Evolutionary conservation across 2,113 vertebrate genomes (phyloP).

Genomic region (Zosterops borbonicus): DNA sequence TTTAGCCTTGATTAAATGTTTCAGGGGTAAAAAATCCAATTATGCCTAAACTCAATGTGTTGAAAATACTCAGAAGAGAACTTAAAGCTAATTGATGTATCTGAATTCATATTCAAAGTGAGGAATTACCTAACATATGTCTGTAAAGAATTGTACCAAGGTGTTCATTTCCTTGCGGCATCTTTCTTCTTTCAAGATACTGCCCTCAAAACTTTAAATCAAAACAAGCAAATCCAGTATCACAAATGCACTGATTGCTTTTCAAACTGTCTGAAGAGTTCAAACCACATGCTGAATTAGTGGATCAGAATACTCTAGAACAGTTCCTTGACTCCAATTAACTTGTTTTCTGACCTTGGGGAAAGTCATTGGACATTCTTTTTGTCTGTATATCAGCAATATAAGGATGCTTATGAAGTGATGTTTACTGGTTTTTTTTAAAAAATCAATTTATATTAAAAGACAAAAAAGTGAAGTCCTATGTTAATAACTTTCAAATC

Average conservation of each 20-base stretch:
- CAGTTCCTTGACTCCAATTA: neutral
- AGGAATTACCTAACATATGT: slow-evolving; percentile 44
- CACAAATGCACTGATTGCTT: slow-evolving; percentile 8
- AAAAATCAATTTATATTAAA: neutral
- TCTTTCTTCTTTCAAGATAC: slow-evolving; percentile 48
- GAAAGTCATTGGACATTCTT: neutral
- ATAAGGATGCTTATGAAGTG: neutral
- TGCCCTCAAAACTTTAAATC: slow-evolving; percentile 20
- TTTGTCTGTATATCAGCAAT: neutral
- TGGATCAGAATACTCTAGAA: neutral
- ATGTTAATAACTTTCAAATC: neutral
- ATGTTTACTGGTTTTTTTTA: neutral
- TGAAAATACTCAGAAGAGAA: slow-evolving; percentile 61
- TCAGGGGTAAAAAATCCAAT: slow-evolving; percentile 52
- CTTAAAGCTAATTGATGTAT: slow-evolving; percentile 49
- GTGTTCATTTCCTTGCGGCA: slow-evolving; percentile 28
- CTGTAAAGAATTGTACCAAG: neutral
- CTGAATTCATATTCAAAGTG: slow-evolving; percentile 56
- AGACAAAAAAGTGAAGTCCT: neutral
- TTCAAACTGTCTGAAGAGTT: neutral
- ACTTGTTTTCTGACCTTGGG: neutral
- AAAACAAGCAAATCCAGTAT: neutral
- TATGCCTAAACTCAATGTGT: slow-evolving; percentile 40
- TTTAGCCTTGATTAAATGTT: slow-evolving; percentile 64
- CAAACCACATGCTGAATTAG: neutral